A percentile compares a stretch with the other conserved stretches of the same genome.
These are phyloP conservation scores for Caenorhabditis wallacei DNA, from an alignment of 2,888 invertebrate genomes.

Conservation along the genomic window DNA sequence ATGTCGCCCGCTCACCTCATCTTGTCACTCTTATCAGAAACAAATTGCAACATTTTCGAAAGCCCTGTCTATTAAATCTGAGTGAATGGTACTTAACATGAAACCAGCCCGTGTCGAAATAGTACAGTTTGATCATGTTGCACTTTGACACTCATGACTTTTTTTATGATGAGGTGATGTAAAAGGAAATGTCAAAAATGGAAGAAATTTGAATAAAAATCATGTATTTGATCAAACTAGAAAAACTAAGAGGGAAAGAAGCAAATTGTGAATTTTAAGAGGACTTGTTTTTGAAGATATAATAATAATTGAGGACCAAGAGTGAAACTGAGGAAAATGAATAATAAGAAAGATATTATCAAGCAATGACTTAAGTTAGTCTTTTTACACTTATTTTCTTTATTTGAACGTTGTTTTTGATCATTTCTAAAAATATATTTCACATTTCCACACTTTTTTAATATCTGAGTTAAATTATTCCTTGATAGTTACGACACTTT, in stretches of 20 bases:
- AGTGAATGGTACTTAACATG: constrained; percentile 54
- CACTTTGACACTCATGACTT: constrained; percentile 58
- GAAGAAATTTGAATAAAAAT: neutral
- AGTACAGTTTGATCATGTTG: constrained; percentile 50
- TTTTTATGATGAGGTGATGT: constrained; percentile 56
- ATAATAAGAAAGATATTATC: no score
- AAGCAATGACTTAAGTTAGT: no score
- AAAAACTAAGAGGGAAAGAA: neutral
- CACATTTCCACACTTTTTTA: no score
- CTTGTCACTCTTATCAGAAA: constrained; percentile 35
- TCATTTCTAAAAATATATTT: no score
- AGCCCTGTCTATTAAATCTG: constrained; percentile 60
- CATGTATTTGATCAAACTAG: neutral
- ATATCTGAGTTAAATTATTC: no score
- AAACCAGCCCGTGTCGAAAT: constrained; percentile 29
- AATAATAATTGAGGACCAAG: no score
- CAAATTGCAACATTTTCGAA: constrained; percentile 54
- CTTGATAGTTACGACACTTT: no score
- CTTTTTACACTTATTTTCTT: no score
- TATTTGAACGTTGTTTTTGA: no score
- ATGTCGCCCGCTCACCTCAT: constrained; percentile 2
- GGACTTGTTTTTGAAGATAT: no score
- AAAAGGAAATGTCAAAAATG: neutral
- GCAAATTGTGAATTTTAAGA: neutral
- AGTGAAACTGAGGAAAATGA: no score